These are phyloP conservation scores for Ormyrus rosae DNA, from an alignment of 2,888 invertebrate species.

Conservation along the genomic window DNA sequence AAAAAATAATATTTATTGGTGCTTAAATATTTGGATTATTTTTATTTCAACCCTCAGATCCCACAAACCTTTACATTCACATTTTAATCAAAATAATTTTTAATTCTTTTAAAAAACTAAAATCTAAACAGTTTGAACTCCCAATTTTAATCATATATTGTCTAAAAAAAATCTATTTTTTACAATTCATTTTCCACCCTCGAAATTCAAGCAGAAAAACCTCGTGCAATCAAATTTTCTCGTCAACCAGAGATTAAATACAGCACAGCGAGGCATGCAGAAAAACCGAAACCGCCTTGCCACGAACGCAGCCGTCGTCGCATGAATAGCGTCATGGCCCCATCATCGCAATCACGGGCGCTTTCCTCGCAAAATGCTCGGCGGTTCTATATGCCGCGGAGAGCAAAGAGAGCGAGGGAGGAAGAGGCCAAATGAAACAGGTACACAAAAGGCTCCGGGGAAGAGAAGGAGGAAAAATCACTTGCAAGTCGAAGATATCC, in stretches of 20 bases:
- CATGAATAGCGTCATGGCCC: neutral
- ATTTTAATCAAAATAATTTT: too few species aligned
- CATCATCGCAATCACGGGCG: slow-evolving; percentile 32
- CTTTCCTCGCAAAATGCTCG: slow-evolving; percentile 19
- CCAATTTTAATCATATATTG: neutral
- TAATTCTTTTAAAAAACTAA: too few species aligned
- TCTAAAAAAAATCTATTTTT: too few species aligned
- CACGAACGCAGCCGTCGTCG: neutral
- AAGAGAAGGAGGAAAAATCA: slow-evolving; percentile 33
- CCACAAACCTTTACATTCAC: too few species aligned
- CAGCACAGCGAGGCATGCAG: neutral
- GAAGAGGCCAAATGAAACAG: too few species aligned
- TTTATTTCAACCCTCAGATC: slow-evolving; percentile 41
- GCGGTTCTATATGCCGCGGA: neutral
- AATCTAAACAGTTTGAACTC: neutral
- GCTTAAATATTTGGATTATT: slow-evolving; percentile 41
- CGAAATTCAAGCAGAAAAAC: neutral
- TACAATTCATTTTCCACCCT: neutral
- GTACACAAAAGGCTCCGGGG: neutral
- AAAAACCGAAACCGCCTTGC: too few species aligned
- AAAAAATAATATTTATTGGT: slow-evolving; percentile 57
- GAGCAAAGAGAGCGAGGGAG: neutral
- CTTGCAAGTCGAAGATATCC: slow-evolving; percentile 49
- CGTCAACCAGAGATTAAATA: neutral
- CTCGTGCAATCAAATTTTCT: slow-evolving; percentile 10